Evolutionary conservation across 2,888 invertebrate species (phyloP), one percentile per base, ranked within the genome.

Genomic region (Athalia cordata): DNA sequence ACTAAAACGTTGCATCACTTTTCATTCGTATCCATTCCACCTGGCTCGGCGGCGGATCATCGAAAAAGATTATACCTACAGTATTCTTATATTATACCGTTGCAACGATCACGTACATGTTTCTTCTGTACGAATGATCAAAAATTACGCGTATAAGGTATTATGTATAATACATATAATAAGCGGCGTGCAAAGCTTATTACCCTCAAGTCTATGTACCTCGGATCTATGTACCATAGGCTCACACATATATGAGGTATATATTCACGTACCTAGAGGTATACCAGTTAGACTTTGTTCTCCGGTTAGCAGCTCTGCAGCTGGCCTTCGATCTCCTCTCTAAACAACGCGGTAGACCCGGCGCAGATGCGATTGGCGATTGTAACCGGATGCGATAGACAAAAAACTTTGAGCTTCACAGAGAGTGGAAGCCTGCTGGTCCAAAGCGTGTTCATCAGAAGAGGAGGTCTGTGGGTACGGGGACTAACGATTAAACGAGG

Each of bases 351-450:
- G 72, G 72, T 57, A 72, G 72, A 72, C 45, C 62, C 72, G n/a
- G 57, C 75, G 29, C 64, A 75, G 75, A 75, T 75, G 75, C 75
- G 75, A 75, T 64, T 75, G 75, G 55, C 75, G 75, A 75, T 75
- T 64, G 62, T 75, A 75, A 75, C 75, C 75, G 75, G 75, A 75
- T 75, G 75, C 75, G 75, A 75, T 75, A 75, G 75, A 75, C 75
- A 75, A 75, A 75, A 75, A 75, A 75, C 29, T 59, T 62, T 13
- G 62, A 62, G 62, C 75, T 75, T 50, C 62, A 75, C 62, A 61
- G 62, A 62, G 62, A 62, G 64, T 75, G 50, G 61, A 62, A 62
- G 75, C 62, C 50, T 64, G 62, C 62, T 52, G 75, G 62, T 29
- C 13, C 29, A 50, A 50, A 50, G 59, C 50, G n/a, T 50, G 75